These are phyloP conservation scores for Drosophila willistoni DNA, from an alignment of 1,140 invertebrate genomes.

Conservation along the genomic window DNA sequence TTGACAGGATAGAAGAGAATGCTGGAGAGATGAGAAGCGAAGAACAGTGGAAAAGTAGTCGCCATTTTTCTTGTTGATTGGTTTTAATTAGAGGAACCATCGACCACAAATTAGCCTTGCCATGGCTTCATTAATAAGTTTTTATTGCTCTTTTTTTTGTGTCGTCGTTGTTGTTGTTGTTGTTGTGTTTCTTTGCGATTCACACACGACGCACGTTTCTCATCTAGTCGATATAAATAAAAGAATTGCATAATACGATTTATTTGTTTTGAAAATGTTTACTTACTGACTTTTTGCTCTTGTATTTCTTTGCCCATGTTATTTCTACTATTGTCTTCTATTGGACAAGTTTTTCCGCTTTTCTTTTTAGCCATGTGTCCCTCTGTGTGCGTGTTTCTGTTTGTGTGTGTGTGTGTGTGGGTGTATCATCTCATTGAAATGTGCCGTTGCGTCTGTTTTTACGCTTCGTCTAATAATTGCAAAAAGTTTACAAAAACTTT, in stretches of 20 bases:
- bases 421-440: conserved; percentile 42
- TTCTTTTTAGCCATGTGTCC: conserved; percentile 9
- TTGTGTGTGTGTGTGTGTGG: background rate
- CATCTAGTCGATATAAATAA: background rate
- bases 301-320: conserved; percentile 11
- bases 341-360: conserved; percentile 26
- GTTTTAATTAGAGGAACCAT: conserved; percentile 79
- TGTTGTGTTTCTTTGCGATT: background rate
- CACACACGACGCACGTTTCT: conserved; percentile 8
- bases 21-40: background rate
- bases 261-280: conserved; percentile 61
- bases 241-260: conserved; percentile 51
- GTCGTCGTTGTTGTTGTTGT: background rate
- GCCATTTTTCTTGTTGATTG: conserved; percentile 78
- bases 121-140: conserved; percentile 74
- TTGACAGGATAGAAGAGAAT: conserved; percentile 33
- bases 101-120: conserved; percentile 73
- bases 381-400: background rate
- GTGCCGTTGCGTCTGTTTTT: conserved; percentile 59
- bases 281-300: conserved; percentile 30
- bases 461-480: conserved; percentile 68
- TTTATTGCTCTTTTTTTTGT: conserved; percentile 57
- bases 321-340: conserved; percentile 6
- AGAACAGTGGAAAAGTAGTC: conserved; percentile 48
- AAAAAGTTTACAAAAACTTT: conserved; percentile 52